These are phyloP conservation scores for Drosophila prolongata DNA, from an alignment of 2,888 invertebrate genomes.

Conservation along the genomic window DNA sequence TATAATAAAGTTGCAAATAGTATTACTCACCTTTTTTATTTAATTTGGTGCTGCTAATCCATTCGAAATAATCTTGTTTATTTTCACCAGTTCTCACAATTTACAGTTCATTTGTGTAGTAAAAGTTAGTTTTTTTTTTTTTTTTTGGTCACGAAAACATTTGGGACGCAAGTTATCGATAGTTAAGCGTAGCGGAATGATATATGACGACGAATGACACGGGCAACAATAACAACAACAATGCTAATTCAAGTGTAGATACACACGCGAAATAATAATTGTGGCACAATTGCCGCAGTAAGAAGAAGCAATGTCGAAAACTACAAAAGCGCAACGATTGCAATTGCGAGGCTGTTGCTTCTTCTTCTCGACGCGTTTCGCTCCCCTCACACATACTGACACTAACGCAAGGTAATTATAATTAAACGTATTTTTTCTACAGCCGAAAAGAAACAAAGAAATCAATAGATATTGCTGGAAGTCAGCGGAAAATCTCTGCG, in stretches of 20 bases:
- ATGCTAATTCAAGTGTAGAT: conserved; percentile 75
- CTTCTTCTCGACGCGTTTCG: conserved; percentile 35
- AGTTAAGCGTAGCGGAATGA: conserved; percentile 72
- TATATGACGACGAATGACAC: conserved; percentile 61
- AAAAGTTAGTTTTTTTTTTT: conserved; percentile 14
- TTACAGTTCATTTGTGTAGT: conserved; percentile 28
- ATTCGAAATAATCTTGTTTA: conserved; percentile 29
- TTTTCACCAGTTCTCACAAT: conserved; percentile 27
- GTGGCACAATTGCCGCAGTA: conserved; percentile 69
- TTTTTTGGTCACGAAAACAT: conserved; percentile 46
- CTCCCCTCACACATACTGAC: conserved; percentile 32
- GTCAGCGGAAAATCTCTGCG: conserved; percentile 36
- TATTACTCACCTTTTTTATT: conserved; percentile 30
- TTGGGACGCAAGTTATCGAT: conserved; percentile 59
- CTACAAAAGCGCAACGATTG: conserved; percentile 69
- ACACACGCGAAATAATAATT: conserved; percentile 76
- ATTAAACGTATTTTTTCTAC: conserved; percentile 57
- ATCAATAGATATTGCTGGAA: conserved; percentile 73
- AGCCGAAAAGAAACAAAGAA: conserved; percentile 69
- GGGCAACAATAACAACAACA: conserved; percentile 54
- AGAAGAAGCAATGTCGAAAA: conserved; percentile 51
- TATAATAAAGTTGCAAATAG: not conserved
- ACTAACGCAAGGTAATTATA: conserved; percentile 64
- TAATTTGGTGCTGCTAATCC: conserved; percentile 32
- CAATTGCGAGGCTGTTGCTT: conserved; percentile 54